Conservation (phyloP, 2,113 vertebrate species). For the Lichenostomus cassidix region DNA sequence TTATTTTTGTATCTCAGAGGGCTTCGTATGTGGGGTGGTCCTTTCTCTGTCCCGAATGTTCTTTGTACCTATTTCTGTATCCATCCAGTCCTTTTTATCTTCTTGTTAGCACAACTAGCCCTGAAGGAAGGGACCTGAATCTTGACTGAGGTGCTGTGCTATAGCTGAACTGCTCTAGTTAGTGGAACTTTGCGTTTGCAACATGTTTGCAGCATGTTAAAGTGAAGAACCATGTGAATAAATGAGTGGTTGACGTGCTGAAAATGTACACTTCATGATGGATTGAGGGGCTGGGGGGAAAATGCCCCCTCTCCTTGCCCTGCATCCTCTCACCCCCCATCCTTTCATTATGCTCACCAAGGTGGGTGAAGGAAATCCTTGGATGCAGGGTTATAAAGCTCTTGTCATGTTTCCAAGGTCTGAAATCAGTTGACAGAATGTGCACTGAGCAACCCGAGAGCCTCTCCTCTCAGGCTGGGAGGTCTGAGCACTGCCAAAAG, state of each 20-base stretch:
- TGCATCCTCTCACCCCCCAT: not conserved
- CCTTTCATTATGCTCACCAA: not conserved
- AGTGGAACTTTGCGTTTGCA: not conserved
- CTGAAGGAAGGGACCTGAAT: not conserved
- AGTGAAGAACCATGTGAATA: not conserved
- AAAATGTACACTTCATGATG: not conserved
- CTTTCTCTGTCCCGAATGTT: not conserved
- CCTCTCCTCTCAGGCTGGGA: slow-evolving; percentile 41
- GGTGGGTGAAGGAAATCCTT: fast-evolving
- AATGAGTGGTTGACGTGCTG: not conserved
- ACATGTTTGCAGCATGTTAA: not conserved
- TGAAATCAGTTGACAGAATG: slow-evolving; percentile 13
- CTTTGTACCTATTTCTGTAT: not conserved
- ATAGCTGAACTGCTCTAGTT: not conserved
- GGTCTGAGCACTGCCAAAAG: slow-evolving; percentile 47
- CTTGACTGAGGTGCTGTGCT: not conserved
- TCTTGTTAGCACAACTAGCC: not conserved
- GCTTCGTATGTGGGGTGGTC: not conserved
- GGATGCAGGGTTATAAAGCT: not conserved
- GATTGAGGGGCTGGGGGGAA: not conserved
- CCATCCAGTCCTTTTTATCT: not conserved
- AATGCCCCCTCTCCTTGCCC: not conserved
- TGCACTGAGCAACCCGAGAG: not conserved
- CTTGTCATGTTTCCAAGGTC: not conserved
- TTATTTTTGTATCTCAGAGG: not conserved